Conservation (phyloP, 2,113 vertebrate species). For the Gallinago jamesoni region DNA sequence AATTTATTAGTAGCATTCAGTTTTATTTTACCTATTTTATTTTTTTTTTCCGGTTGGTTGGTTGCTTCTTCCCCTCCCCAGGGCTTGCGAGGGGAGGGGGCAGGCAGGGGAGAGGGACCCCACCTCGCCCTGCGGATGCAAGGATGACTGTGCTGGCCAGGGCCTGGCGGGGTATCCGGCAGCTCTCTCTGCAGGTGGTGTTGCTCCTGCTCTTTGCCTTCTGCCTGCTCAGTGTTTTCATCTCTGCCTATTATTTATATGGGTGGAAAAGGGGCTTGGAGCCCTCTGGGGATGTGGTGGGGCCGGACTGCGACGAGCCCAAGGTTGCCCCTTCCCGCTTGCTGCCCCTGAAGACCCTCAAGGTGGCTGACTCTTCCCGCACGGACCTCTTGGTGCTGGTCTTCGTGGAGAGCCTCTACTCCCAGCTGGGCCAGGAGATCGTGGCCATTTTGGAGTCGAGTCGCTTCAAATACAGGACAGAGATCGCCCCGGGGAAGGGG, state of each 20-base stretch:
- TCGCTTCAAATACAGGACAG: constrained; percentile 92
- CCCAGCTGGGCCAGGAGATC: constrained; percentile 96
- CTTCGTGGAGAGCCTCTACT: constrained; percentile 98
- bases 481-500: constrained; percentile 95
- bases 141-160: constrained; percentile 83
- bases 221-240: constrained; percentile 93
- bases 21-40: constrained; percentile 18
- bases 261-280: constrained; percentile 94
- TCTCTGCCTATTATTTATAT: constrained; percentile 98
- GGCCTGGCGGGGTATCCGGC: constrained; percentile 90
- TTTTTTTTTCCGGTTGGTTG: neutral
- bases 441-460: constrained; percentile 97
- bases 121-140: constrained; percentile 45
- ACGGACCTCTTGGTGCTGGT: constrained; percentile 94
- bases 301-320: constrained; percentile 83
- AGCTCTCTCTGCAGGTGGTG: constrained; percentile 92
- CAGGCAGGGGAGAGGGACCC: constrained; percentile 50
- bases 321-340: constrained; percentile 87
- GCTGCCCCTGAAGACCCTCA: constrained; percentile 82
- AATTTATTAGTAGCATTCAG: constrained; percentile 58
- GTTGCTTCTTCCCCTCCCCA: constrained; percentile 54
- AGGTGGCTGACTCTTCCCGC: constrained; percentile 79
- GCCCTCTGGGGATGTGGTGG: constrained; percentile 81
- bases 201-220: constrained; percentile 93
- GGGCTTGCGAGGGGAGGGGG: constrained; percentile 39